Evolutionary conservation across 2,797 vertebrate genomes (phyloP).

Genomic region (Bryconaethiops microstoma): DNA sequence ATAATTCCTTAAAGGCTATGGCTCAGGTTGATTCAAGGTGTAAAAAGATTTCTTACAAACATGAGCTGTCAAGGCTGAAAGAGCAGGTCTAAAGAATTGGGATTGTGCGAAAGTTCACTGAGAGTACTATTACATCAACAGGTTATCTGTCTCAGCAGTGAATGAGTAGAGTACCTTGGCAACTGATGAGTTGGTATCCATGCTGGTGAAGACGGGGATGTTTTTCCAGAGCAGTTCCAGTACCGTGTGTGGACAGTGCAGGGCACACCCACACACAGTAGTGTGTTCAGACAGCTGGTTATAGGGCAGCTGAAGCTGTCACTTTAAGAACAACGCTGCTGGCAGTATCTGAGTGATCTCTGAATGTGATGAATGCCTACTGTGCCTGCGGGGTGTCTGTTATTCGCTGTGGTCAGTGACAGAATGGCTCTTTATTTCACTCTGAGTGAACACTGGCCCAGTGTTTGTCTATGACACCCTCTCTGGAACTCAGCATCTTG

Average conservation of each 20-base stretch:
- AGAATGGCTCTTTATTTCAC: constrained; percentile 42
- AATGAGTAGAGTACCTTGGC: no score
- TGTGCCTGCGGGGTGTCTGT: constrained; percentile 15
- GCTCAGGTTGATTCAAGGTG: no score
- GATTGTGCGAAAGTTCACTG: no score
- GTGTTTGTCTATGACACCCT: constrained; percentile 26
- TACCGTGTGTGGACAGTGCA: background rate
- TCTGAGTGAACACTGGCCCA: constrained; percentile 30
- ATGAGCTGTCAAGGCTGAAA: no score
- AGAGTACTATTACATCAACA: no score
- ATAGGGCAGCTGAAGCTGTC: constrained; percentile 40
- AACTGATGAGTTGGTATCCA: no score
- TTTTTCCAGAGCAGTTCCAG: no score
- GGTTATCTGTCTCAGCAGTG: no score
- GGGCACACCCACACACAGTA: constrained; percentile 15
- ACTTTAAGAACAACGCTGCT: constrained; percentile 32
- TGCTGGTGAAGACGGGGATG: no score
- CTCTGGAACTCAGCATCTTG: constrained; percentile 58
- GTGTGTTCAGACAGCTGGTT: constrained; percentile 24
- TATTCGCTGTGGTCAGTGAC: constrained; percentile 16
- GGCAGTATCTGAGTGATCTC: constrained; percentile 18
- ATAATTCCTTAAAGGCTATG: no score
- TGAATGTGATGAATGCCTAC: background rate
- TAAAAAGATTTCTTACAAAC: no score
- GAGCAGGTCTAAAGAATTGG: no score